These are phyloP conservation scores for Luehdorfia chinensis DNA, from an alignment of 1,140 invertebrate genomes.

Conservation along the genomic window DNA sequence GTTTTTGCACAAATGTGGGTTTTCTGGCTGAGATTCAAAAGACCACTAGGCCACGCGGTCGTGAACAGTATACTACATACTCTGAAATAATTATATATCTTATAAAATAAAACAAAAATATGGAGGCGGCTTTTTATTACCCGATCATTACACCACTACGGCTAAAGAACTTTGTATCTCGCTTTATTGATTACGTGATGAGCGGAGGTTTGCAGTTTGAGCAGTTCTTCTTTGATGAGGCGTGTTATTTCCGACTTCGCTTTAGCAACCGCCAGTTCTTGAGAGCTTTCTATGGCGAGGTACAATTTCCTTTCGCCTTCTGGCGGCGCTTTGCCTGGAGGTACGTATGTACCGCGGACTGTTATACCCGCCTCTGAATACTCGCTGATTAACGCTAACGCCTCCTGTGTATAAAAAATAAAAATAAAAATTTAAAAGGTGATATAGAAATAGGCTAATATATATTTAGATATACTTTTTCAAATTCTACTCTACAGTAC, in stretches of 20 bases:
- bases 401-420: too few species aligned
- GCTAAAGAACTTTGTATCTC: slow-evolving; percentile 95
- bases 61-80: too few species aligned
- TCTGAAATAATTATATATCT: too few species aligned
- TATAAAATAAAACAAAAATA: neutral
- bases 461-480: too few species aligned
- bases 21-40: too few species aligned
- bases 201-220: slow-evolving; percentile 92
- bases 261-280: slow-evolving; percentile 97
- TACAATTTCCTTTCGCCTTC: slow-evolving; percentile 98
- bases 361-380: slow-evolving; percentile 99
- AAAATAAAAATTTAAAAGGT: too few species aligned
- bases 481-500: too few species aligned
- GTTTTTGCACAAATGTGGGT: too few species aligned
- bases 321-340: slow-evolving; percentile 90
- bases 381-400: slow-evolving; percentile 98
- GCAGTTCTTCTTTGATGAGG: slow-evolving; percentile 97
- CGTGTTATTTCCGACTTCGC: slow-evolving; percentile 99
- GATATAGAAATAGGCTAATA: too few species aligned
- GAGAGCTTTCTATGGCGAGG: slow-evolving; percentile 98
- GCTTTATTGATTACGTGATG: slow-evolving; percentile 94
- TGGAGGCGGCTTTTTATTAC: slow-evolving; percentile 5
- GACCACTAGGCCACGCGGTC: too few species aligned
- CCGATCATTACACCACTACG: slow-evolving; percentile 28
- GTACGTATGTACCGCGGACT: slow-evolving; percentile 98